Conservation (phyloP, 2,113 vertebrate species). For the Leptodactylus fuscus region DNA sequence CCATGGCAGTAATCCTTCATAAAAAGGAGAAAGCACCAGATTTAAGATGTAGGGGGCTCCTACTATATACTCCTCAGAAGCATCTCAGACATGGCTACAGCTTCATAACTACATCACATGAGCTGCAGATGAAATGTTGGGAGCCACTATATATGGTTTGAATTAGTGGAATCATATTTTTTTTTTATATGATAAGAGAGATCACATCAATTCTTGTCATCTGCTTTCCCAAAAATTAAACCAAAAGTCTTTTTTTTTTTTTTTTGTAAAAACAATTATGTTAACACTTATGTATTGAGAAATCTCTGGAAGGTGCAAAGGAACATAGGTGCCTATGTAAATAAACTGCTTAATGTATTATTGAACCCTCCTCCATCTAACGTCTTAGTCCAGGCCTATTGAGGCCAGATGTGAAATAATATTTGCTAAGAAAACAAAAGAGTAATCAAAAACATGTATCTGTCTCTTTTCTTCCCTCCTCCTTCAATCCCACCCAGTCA, state of each 20-base stretch:
- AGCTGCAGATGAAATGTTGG: too few relatives aligned
- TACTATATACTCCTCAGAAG: not conserved
- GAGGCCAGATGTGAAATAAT: constrained; percentile 50
- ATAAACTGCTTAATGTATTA: constrained; percentile 2
- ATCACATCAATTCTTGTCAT: not conserved
- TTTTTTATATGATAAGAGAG: not conserved
- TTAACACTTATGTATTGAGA: not conserved
- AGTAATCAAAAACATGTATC: constrained; percentile 33
- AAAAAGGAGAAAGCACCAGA: not conserved
- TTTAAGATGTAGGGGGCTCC: not conserved
- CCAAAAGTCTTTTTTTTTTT: too few relatives aligned
- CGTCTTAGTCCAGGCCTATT: not conserved
- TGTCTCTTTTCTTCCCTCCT: not conserved
- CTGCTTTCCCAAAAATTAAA: constrained; percentile 5
- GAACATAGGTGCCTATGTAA: constrained; percentile 6
- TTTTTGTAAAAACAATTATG: not conserved
- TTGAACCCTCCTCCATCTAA: not conserved
- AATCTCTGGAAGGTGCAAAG: not conserved
- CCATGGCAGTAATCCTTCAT: too few relatives aligned
- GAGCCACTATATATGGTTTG: constrained; percentile 14
- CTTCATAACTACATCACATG: not conserved
- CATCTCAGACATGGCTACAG: not conserved
- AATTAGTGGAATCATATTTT: constrained; percentile 4
- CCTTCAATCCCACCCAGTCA: not conserved
- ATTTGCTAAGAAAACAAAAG: constrained; percentile 47